These are phyloP conservation scores for Acrobasis suavella DNA, from an alignment of 2,888 invertebrate species.

Conservation along the genomic window DNA sequence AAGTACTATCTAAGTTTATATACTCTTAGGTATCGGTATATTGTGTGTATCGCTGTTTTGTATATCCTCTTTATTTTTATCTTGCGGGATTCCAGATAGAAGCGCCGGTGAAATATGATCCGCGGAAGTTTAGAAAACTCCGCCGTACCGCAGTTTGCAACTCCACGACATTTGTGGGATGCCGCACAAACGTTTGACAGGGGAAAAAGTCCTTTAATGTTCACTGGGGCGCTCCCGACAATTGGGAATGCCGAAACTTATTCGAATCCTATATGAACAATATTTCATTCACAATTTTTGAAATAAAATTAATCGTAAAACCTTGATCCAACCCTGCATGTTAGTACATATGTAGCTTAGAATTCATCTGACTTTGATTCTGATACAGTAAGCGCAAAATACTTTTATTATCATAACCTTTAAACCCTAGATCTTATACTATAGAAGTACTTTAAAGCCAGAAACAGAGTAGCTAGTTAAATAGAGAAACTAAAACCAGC, in stretches of 20 bases:
- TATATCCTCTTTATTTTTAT: not conserved
- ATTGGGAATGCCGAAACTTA: slow-evolving; percentile 23
- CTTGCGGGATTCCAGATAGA: slow-evolving; percentile 38
- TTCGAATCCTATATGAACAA: not conserved
- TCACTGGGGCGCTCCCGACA: slow-evolving; percentile 34
- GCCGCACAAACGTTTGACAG: slow-evolving; percentile 61
- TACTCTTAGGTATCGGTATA: not conserved
- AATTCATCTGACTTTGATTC: no score
- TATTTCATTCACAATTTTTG: no score
- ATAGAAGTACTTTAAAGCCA: no score
- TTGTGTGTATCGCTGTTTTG: not conserved
- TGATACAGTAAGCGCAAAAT: no score
- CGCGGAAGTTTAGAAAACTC: slow-evolving; percentile 52
- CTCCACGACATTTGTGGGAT: slow-evolving; percentile 73
- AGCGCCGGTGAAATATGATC: slow-evolving; percentile 67
- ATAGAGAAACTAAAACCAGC: no score
- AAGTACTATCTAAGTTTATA: not conserved
- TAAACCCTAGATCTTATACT: no score
- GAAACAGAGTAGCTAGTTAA: no score
- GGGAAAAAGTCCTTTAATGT: slow-evolving; percentile 57
- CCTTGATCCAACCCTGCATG: no score
- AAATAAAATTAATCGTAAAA: no score
- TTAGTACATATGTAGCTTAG: no score
- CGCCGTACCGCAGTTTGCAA: slow-evolving; percentile 52
- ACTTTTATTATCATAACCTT: no score